phyloP scores from a whole-genome alignment of 2,113 vertebrate species.

The Manacus vitellinus region DNA sequence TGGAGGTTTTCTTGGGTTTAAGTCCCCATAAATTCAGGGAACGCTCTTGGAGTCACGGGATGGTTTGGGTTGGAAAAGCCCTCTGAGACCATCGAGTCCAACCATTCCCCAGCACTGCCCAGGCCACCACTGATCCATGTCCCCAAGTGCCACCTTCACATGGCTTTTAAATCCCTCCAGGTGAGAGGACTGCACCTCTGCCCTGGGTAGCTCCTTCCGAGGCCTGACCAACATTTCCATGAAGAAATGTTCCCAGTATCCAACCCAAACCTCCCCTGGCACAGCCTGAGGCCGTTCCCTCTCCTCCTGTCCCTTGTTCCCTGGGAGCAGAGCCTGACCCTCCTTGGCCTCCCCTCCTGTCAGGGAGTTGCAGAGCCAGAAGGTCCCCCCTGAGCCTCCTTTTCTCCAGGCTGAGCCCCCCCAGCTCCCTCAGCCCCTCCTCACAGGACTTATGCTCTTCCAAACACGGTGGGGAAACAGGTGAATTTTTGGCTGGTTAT shows the following conservation, averaged over 20 bases:
- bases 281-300: neutral
- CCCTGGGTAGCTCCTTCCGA: neutral
- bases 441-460: neutral
- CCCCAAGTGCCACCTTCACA: neutral
- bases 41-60: accelerated
- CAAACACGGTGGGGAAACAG: neutral
- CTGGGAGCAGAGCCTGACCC: neutral
- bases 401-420: neutral
- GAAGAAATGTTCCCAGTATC: accelerated
- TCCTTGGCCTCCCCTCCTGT: neutral
- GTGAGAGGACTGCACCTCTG: accelerated
- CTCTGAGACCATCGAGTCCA: accelerated
- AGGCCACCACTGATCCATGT: accelerated
- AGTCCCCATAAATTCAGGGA: neutral
- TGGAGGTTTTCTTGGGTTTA: neutral
- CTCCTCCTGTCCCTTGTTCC: neutral
- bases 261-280: accelerated
- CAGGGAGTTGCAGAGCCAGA: neutral
- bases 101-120: neutral
- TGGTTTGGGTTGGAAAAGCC: neutral
- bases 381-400: neutral
- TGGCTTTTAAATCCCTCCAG: accelerated
- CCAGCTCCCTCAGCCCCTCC: neutral
- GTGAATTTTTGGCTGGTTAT: neutral
- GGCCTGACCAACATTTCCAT: neutral